Evolutionary conservation across 2,888 invertebrate genomes (phyloP), one percentile per base, ranked within the genome.

Genomic region (Macaria liturata): DNA sequence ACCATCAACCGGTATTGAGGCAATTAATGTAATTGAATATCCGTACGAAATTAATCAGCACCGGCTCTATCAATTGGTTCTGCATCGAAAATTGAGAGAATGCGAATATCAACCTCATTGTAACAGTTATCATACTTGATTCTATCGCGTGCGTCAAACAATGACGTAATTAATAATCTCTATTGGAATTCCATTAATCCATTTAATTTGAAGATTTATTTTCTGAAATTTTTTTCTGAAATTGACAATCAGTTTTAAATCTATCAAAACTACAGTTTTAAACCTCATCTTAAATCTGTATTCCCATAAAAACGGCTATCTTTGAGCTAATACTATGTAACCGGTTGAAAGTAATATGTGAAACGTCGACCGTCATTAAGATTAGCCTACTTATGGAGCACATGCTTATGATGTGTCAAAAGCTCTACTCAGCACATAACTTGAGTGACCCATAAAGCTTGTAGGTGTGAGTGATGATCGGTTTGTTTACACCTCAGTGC

Each of bases 1-100:
- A 68, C 51, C 58, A 50, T 57, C 59, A 63, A 66, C 66, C 58
- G 67, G 67, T 67, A 61, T 60, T 59, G 47, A 53, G 58, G 59
- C 64, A 64, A 66, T 68, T 68, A 64, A 64, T 63, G 46, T 58
- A 59, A 66, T 63, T 60, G 57, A 54, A 49, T 58, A 63, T 60
- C 59, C 54, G 59, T 63, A 54, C 56, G 56, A 58, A 64, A 62
- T 64, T 61, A 48, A 61, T 68, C 61, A 60, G 57, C 62, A 63
- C 57, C 57, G 63, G 59, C 54, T 63, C 49, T 48, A 48, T 52
- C 60, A 61, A 68, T 66, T 62, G 62, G 64, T 59, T 55, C 58
- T 53, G 62, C 66, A 57, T 58, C 59, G 56, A 30, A 49, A 50
- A 39, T 55, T 32, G 45, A 54, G 54, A 64, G 31, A 45, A 32